Base-by-base conservation (phyloP, 1,140 invertebrate species). In the Drosophila lini region DNA sequence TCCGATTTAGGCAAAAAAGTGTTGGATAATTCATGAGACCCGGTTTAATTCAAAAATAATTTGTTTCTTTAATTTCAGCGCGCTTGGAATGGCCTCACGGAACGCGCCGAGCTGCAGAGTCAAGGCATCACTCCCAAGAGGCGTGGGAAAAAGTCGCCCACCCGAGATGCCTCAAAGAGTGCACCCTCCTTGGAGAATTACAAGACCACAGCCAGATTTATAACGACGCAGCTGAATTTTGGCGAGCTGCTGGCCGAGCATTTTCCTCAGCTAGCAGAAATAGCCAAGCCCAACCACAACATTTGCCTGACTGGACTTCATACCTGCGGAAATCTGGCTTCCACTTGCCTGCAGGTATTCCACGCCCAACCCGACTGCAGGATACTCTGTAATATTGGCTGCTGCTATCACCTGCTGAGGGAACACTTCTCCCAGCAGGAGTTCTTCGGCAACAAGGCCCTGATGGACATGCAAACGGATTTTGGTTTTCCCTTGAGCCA, bases 391-490 rank as follows among this genome's bases (percentile, higher is more conserved):
- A 96, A 97, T 80, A 96, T 98, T 38, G 96, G 96, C 1, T 99
- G 98, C 90, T 98, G 98, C 91, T 98, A 98, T 93, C 94, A 98
- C 94, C 93, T 98, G 78, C 91, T 98, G 73, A 93, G 95, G 61
- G 96, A 98, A 93, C 91, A 93, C 78, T 92, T 94, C 40, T 90
- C 90, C 0, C 15, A 31, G 3, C 74, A 86, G 16, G 90, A 91
- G 38, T 91, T 88, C 56, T 91, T 86, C 56, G 86, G 74, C 16
- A 90, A 90, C 44, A 80, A 83, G 63, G 68, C 62, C 6, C 31
- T 91, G n/a, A 71, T 78, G 74, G 76, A 82, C 4, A 28, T 61
- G 52, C 68, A 76, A 63, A 83, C 63, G 16, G 77, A 88, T 16
- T 75, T 71, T 42, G 94, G 95, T 13, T 97, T 97, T 91, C 96